A percentile compares a stretch with the other conserved stretches of the same genome.
Conservation (phyloP, 2,797 vertebrate species). For the Tarsius wallacei region DNA sequence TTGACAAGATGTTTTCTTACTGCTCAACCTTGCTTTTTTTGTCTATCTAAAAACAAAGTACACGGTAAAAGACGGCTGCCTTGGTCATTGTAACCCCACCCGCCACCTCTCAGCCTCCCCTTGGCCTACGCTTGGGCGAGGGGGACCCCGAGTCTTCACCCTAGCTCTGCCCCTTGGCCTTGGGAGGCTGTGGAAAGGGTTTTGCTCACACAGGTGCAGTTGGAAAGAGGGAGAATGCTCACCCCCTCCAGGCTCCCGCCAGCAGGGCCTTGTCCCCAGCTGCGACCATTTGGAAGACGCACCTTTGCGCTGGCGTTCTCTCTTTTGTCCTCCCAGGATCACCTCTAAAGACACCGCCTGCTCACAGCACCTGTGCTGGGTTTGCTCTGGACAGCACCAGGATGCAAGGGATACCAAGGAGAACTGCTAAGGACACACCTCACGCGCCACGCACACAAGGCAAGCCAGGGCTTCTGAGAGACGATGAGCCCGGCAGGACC, state of each 20-base stretch:
- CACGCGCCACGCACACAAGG: not conserved
- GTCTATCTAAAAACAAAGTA: not conserved
- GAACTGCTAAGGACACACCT: accelerated
- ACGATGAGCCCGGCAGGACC: not conserved
- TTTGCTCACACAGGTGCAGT: not conserved
- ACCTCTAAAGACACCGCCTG: too few relatives aligned
- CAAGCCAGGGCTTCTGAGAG: not conserved
- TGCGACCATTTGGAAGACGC: accelerated
- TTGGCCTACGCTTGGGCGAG: accelerated
- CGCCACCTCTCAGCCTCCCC: not conserved
- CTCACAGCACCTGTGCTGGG: accelerated
- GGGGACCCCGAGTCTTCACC: accelerated
- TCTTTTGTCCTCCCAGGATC: accelerated
- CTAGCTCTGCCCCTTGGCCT: not conserved
- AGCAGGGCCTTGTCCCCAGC: accelerated
- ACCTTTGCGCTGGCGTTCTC: not conserved
- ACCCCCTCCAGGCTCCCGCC: accelerated
- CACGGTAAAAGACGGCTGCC: not conserved
- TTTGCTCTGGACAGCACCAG: not conserved
- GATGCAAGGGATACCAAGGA: accelerated
- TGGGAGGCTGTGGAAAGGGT: not conserved
- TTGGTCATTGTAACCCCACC: not conserved
- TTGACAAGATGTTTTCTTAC: not conserved
- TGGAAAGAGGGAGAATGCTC: too few relatives aligned
- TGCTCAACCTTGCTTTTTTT: not conserved